Evolutionary conservation across 2,113 vertebrate genomes (phyloP), one percentile per base, ranked within the genome.

Genomic region (Grantiella picta): DNA sequence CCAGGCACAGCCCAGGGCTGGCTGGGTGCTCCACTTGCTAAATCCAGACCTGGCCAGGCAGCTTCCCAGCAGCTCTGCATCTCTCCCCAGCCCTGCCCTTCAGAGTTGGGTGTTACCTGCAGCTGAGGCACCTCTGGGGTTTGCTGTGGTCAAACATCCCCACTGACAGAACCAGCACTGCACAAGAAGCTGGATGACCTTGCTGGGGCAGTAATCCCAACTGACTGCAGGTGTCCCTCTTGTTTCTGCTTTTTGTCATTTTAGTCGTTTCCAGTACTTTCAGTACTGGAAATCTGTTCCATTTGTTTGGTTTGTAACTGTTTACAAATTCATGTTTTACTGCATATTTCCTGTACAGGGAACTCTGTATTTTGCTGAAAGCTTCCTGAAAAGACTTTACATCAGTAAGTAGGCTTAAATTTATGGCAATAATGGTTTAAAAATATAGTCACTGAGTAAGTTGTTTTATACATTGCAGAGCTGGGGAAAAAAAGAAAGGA

Each of bases 221-320:
- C 72, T 56, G 44, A 52, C 96, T 95, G 79, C 94, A 96, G 96
- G 76, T 94, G 96, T 90, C 95, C 53, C 92, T 93, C 85, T 92
- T 65, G 85, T 13, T 86, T 65, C 82, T 93, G 68, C 1, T 72
- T 86, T 72, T 24, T 11, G 12, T 29, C 5, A 5, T n/a, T 59
- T 23, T 18, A 12, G 10, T 21, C 3, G 0, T 44, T 72, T 16
- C 53, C 40, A 47, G 70, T 21, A 35, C 38, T 45, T 53, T 35
- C 61, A 36, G 47, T 33, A 1, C 54, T 76, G 92, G 54, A 52
- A 90, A n/a, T 36, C 68, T 28, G 33, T 60, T 54, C 44, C 11
- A 0, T 42, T 91, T 57, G 52, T 86, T 83, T 63, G 59, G 75
- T 71, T 77, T 78, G 42, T 65, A 35, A 14, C 82, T 92, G 49